Evolutionary conservation across 1,140 invertebrate genomes (phyloP).

Genomic region (Bicyclus anynana): DNA sequence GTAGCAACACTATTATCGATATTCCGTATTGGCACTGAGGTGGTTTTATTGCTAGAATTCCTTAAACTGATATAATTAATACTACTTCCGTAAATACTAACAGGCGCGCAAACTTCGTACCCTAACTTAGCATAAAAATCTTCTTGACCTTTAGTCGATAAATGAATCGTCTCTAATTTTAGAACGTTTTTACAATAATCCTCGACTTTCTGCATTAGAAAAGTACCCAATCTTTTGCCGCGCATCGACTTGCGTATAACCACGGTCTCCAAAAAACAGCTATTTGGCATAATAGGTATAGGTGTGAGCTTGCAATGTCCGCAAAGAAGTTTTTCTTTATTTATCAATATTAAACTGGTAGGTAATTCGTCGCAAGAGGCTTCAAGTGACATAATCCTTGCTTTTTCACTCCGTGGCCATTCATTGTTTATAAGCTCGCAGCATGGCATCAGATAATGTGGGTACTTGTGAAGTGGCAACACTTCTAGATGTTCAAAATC

Average conservation of each 20-base stretch:
- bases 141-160: slow-evolving; percentile 87
- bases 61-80: slow-evolving; percentile 21
- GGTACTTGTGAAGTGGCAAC: slow-evolving; percentile 82
- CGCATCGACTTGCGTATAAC: slow-evolving; percentile 83
- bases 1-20: not conserved
- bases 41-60: not conserved
- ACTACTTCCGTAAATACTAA: slow-evolving; percentile 80
- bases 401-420: slow-evolving; percentile 87
- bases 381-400: slow-evolving; percentile 83
- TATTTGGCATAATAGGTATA: slow-evolving; percentile 80
- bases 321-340: slow-evolving; percentile 78
- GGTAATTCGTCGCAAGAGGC: slow-evolving; percentile 84
- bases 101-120: slow-evolving; percentile 82
- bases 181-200: slow-evolving; percentile 81
- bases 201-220: slow-evolving; percentile 83
- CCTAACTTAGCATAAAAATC: slow-evolving; percentile 87
- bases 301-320: slow-evolving; percentile 87
- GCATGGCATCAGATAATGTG: slow-evolving; percentile 82
- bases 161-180: slow-evolving; percentile 81
- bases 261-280: slow-evolving; percentile 87
- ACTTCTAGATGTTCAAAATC: slow-evolving; percentile 65
- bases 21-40: not conserved
- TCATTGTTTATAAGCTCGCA: slow-evolving; percentile 87
- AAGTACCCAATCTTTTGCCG: slow-evolving; percentile 85
- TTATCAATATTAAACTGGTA: slow-evolving; percentile 82